These are phyloP conservation scores for Nymphalis urticae DNA, from an alignment of 2,888 invertebrate genomes.

Conservation along the genomic window DNA sequence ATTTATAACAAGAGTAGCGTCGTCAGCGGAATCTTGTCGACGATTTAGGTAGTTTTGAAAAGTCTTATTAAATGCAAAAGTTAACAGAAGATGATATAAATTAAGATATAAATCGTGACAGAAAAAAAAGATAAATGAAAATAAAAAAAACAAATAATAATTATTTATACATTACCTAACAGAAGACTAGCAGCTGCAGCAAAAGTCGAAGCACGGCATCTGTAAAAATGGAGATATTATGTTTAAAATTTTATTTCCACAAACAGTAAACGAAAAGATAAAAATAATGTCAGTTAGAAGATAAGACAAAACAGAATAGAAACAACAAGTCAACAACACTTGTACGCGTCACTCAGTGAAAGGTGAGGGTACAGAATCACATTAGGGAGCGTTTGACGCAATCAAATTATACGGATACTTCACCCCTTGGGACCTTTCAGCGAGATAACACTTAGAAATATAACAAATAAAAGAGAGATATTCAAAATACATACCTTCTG, in stretches of 20 bases:
- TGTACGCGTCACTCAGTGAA: slow-evolving; percentile 62
- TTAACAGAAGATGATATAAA: slow-evolving; percentile 24
- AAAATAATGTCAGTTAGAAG: slow-evolving; percentile 47
- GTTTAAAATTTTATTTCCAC: slow-evolving; percentile 2
- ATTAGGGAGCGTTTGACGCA: slow-evolving; percentile 63
- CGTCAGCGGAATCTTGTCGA: slow-evolving; percentile 32
- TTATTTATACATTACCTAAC: slow-evolving; percentile 54
- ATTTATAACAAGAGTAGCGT: slow-evolving; percentile 24
- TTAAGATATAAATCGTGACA: not conserved
- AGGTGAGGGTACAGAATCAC: slow-evolving; percentile 61
- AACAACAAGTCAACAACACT: slow-evolving; percentile 76
- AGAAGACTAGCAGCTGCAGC: slow-evolving; percentile 14
- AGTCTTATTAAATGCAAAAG: slow-evolving; percentile 16
- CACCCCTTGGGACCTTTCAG: slow-evolving; percentile 29
- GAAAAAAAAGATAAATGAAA: slow-evolving; percentile 9
- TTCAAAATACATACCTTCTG: slow-evolving; percentile 56
- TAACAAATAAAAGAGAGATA: slow-evolving; percentile 27
- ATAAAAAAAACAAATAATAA: slow-evolving; percentile 18
- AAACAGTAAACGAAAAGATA: slow-evolving; percentile 14
- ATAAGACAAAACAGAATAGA: slow-evolving; percentile 67
- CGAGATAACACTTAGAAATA: slow-evolving; percentile 34
- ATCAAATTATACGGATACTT: slow-evolving; percentile 63
- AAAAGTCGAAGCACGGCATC: slow-evolving; percentile 42
- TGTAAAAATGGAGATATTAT: slow-evolving; percentile 50
- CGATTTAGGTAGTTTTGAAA: slow-evolving; percentile 26